Conservation (phyloP, 2,888 invertebrate genomes). For the Cabera pusaria region DNA sequence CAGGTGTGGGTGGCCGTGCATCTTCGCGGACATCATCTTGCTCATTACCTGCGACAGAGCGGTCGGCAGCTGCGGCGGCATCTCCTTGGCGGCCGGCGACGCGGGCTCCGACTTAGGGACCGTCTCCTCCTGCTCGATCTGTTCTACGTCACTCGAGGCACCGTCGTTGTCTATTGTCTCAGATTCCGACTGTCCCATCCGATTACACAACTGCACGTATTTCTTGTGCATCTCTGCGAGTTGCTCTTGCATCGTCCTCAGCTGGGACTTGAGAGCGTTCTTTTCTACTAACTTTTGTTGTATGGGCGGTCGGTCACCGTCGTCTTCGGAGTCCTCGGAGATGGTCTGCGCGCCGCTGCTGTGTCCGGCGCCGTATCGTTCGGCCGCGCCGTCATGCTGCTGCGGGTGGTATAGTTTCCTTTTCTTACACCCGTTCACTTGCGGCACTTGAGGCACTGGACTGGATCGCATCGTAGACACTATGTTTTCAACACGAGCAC, state of each 20-base stretch:
- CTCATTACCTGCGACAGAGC: slow-evolving; percentile 85
- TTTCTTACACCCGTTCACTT: slow-evolving; percentile 97
- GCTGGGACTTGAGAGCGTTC: slow-evolving; percentile 92
- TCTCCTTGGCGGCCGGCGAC: slow-evolving; percentile 79
- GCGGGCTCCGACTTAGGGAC: slow-evolving; percentile 84
- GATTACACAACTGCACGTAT: slow-evolving; percentile 93
- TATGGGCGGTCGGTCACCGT: slow-evolving; percentile 90
- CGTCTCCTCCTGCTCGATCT: slow-evolving; percentile 60
- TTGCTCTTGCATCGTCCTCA: slow-evolving; percentile 94
- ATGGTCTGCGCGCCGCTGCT: slow-evolving; percentile 69
- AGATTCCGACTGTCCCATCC: slow-evolving; percentile 89
- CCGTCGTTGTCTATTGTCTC: slow-evolving; percentile 90
- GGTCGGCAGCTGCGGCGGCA: slow-evolving; percentile 70
- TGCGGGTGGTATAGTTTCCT: slow-evolving; percentile 97
- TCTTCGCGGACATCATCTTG: slow-evolving; percentile 86
- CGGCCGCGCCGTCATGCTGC: slow-evolving; percentile 91
- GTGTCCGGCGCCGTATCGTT: slow-evolving; percentile 81
- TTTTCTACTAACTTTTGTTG: slow-evolving; percentile 94
- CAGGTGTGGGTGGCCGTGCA: slow-evolving; percentile 81
- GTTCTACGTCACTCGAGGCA: slow-evolving; percentile 88
- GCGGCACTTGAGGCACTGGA: slow-evolving; percentile 88
- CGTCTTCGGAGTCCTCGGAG: slow-evolving; percentile 89
- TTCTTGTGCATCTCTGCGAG: slow-evolving; percentile 96
- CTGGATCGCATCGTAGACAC: slow-evolving; percentile 96
- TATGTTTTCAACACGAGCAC: slow-evolving; percentile 97